These are phyloP conservation scores for Hemichromis elongatus DNA, from an alignment of 2,113 vertebrate species.

Conservation along the genomic window DNA sequence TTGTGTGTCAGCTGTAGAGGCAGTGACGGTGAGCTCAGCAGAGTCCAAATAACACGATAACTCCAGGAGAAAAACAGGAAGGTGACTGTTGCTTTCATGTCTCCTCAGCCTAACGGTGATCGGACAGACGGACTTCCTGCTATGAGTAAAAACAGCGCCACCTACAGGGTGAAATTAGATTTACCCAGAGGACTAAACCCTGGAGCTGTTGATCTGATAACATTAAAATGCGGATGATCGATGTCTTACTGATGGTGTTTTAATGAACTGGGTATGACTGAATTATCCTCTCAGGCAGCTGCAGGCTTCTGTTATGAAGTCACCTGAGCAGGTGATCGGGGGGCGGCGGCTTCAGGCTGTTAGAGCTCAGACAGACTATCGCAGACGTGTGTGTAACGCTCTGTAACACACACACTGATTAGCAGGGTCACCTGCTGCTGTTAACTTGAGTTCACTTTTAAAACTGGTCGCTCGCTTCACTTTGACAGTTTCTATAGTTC, in stretches of 20 bases:
- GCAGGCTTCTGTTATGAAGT: background rate
- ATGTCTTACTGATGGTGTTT: background rate
- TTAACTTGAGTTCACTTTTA: background rate
- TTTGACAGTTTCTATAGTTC: background rate
- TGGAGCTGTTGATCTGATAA: background rate
- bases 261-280: background rate
- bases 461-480: background rate
- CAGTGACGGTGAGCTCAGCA: background rate
- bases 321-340: background rate
- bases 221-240: background rate
- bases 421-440: background rate
- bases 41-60: background rate
- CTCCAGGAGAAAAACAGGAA: background rate
- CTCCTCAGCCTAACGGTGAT: background rate
- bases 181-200: background rate
- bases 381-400: no score
- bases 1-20: background rate
- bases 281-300: background rate
- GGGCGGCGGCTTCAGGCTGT: background rate
- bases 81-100: background rate
- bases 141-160: background rate
- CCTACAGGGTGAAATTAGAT: background rate
- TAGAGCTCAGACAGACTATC: background rate
- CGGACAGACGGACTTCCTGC: background rate
- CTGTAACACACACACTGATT: background rate